Evolutionary conservation across 92 coral and sea anemone genomes (phyloP).

Genomic region (Palythoa grandiflora): DNA sequence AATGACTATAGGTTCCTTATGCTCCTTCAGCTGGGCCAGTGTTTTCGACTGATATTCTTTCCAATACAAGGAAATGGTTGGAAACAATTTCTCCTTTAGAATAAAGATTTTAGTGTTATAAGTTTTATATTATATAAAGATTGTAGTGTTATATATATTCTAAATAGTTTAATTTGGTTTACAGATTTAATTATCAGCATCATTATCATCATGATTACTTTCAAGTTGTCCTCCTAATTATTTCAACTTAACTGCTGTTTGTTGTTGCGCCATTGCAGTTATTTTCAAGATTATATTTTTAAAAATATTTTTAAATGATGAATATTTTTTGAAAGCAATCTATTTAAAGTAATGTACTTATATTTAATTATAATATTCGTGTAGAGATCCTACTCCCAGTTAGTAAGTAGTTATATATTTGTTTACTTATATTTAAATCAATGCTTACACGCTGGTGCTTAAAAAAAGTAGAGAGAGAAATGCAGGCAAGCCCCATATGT

Average conservation of each 20-base stretch:
- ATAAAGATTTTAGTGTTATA: not conserved
- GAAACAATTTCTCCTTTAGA: conserved; percentile 43
- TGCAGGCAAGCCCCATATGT: conserved; percentile 56
- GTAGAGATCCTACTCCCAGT: no score
- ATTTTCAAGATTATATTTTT: not conserved
- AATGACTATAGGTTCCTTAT: not conserved
- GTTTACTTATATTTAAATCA: not conserved
- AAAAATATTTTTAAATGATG: no score
- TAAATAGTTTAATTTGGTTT: no score
- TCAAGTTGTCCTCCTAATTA: no score
- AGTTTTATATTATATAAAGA: no score
- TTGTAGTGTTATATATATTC: no score
- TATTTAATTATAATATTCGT: no score
- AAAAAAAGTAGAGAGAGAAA: conserved; percentile 36
- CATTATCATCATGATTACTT: not conserved
- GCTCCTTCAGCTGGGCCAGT: not conserved
- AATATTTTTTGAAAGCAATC: no score
- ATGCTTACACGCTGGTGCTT: conserved; percentile 41
- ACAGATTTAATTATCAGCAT: not conserved
- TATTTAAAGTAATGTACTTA: no score
- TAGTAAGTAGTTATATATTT: no score
- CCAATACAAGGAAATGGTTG: conserved; percentile 30
- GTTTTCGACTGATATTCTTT: conserved; percentile 12
- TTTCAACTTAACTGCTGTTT: no score
- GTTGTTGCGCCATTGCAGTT: no score